Evolutionary conservation across 2,113 vertebrate species (phyloP), one percentile per base, ranked within the genome.

Genomic region (Callipepla squamata): DNA sequence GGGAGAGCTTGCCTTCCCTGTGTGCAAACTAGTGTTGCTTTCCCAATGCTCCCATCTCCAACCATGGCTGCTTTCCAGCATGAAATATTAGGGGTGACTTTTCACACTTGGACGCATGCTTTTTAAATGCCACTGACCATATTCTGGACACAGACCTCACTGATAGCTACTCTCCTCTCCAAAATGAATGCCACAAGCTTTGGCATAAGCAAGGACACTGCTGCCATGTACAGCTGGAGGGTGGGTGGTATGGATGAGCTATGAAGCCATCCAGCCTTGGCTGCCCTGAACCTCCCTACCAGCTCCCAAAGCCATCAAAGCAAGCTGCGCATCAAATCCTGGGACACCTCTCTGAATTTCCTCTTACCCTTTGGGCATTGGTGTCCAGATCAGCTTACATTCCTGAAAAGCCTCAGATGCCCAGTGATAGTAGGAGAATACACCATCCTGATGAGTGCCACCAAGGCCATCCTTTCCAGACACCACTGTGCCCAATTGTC

Each of bases 401-500:
- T 63, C 22, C 74, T 80, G 34, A 61, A 61, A 25, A 36, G 13
- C 22, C 59, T 38, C 22, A 15, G 38, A 57, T 57, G 42, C 9
- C n/a, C 5, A 53, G 16, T 18, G 13, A 5, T 23, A 59, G 25
- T 6, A 34, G 51, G 22, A 72, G 10, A 26, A 55, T 59, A 19
- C 26, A 26, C 30, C 34, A 13, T 50, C 51, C 18, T 20, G 42
- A 26, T 40, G 72, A 38, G 21, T 34, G 40, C 17, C 21, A 53
- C 25, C 47, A 48, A 7, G 11, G 18, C 32, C 50, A 48, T 7
- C 23, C 13, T 79, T 32, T 55, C 30, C 38, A 62, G 13, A 15
- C 47, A 67, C 17, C 0, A 0, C 7, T 0, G 0, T 62, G 22
- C 3, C 5, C 30, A 7, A 15, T 7, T 21, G 7, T n/a, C 51